A percentile compares a stretch with the other conserved stretches of the same genome.
phyloP scores from a whole-genome alignment of 2,113 vertebrate genomes.

The Amphilophus citrinellus region DNA sequence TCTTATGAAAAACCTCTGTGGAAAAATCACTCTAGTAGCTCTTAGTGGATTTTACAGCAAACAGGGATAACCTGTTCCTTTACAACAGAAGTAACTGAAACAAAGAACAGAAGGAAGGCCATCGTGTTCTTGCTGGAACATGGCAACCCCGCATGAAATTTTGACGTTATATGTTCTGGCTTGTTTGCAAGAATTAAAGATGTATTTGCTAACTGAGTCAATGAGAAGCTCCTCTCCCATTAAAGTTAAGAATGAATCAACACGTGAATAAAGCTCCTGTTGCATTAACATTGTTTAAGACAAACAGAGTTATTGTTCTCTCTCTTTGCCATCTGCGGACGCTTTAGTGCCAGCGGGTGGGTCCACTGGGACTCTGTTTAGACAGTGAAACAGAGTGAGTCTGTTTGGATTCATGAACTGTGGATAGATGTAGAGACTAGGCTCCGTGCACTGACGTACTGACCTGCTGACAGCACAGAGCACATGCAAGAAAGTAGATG shows the following conservation, averaged over 20 bases:
- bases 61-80: not conserved
- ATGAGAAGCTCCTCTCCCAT: not conserved
- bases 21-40: not conserved
- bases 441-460: not conserved
- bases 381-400: conserved; percentile 44
- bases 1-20: not conserved
- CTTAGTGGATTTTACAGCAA: not conserved
- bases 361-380: conserved; percentile 37
- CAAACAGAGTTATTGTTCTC: conserved; percentile 61
- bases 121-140: no score
- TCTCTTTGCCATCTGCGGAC: conserved; percentile 62
- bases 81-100: not conserved
- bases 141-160: not conserved
- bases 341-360: conserved; percentile 56
- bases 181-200: not conserved
- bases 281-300: conserved; percentile 35
- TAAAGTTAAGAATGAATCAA: conserved; percentile 38
- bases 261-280: conserved; percentile 18
- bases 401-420: conserved; percentile 47
- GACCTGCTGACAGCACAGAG: not conserved
- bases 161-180: not conserved
- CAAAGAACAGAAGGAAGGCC: not conserved
- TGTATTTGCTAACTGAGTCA: not conserved
- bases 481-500: not conserved
- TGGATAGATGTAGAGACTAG: conserved; percentile 17